phyloP scores from a whole-genome alignment of 92 coral and sea anemone genomes.

The Chrysogorgia sp. region DNA sequence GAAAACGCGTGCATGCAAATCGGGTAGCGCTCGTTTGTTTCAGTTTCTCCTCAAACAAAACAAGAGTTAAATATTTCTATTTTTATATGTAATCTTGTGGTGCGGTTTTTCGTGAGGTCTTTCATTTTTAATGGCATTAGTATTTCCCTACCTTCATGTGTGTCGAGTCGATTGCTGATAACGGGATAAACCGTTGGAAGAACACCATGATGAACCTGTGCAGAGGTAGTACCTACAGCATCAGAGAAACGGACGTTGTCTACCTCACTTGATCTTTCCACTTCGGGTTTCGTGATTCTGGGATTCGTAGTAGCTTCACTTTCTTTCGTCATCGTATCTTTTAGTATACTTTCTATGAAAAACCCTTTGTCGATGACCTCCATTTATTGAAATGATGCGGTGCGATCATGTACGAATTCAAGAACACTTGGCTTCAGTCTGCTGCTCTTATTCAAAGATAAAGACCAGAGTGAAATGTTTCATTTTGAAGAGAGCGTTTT shows the following conservation, averaged over 20 bases:
- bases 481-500: slow-evolving; percentile 37
- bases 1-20: too few relatives aligned
- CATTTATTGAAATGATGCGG: slow-evolving; percentile 19
- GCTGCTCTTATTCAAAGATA: slow-evolving; percentile 42
- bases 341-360: slow-evolving; percentile 38
- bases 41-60: too few relatives aligned
- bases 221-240: slow-evolving; percentile 25
- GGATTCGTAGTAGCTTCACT: not conserved
- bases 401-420: not conserved
- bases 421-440: not conserved
- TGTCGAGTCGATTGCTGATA: slow-evolving; percentile 48
- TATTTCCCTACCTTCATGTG: slow-evolving; percentile 37
- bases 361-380: slow-evolving; percentile 34
- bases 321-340: slow-evolving; percentile 11
- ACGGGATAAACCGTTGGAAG: slow-evolving; percentile 49
- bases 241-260: not conserved
- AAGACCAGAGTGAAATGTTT: slow-evolving; percentile 30
- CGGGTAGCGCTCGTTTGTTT: too few relatives aligned
- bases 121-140: slow-evolving; percentile 19
- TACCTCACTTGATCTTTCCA: not conserved
- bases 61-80: not conserved
- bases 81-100: not conserved
- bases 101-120: slow-evolving; percentile 31
- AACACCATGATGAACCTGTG: slow-evolving; percentile 21
- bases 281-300: not conserved